A percentile compares a stretch with the other conserved stretches of the same genome.
phyloP scores from a whole-genome alignment of 2,888 invertebrate genomes.

The Dicyrtomina minuta region DNA sequence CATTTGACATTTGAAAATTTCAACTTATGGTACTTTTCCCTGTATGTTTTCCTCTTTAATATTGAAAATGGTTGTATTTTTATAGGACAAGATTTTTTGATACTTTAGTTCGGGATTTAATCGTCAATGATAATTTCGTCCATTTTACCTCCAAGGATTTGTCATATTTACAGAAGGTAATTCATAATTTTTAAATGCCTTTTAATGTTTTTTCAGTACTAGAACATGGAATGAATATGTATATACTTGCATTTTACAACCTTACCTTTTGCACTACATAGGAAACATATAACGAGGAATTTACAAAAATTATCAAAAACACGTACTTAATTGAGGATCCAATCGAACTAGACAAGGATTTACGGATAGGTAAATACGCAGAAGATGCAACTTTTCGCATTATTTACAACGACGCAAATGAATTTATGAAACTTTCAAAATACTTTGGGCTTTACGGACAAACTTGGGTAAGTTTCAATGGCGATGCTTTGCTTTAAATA shows the following conservation, averaged over 20 bases:
- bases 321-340: background rate
- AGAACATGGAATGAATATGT: too few species aligned
- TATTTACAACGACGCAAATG: background rate
- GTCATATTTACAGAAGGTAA: constrained; percentile 5
- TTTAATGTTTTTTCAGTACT: too few species aligned
- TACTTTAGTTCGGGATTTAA: background rate
- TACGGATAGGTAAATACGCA: background rate
- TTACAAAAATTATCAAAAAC: background rate
- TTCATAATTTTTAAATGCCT: too few species aligned
- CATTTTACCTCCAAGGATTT: constrained; percentile 26
- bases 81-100: constrained; percentile 15
- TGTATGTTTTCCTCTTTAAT: too few species aligned
- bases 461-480: constrained; percentile 16
- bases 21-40: too few species aligned
- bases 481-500: background rate
- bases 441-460: constrained; percentile 12
- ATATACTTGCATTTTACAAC: too few species aligned
- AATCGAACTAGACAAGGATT: background rate
- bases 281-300: background rate
- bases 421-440: constrained; percentile 3
- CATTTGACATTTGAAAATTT: too few species aligned
- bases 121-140: constrained; percentile 11
- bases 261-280: too few species aligned
- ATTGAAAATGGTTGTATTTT: too few species aligned
- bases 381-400: background rate